phyloP scores from a whole-genome alignment of 2,113 vertebrate genomes.

The Microtus pennsylvanicus region DNA sequence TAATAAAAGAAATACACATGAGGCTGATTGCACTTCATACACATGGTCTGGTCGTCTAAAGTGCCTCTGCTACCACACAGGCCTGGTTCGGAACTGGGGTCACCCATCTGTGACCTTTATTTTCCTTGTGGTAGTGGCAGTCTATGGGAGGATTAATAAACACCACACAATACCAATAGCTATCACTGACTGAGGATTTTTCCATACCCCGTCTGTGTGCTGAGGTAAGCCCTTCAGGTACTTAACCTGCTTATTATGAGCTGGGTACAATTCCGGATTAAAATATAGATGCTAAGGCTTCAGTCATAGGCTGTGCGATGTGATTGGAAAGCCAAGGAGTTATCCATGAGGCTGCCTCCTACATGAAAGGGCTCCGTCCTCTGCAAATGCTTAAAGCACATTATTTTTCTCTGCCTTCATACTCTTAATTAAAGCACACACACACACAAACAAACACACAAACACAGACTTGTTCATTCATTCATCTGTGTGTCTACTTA shows the following conservation, averaged over 20 bases:
- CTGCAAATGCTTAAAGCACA: background rate
- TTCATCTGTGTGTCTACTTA: background rate
- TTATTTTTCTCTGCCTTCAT: background rate
- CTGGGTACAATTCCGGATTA: background rate
- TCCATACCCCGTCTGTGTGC: background rate
- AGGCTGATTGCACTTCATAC: conserved; percentile 37
- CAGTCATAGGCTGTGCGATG: background rate
- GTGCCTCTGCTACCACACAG: background rate
- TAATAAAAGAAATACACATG: conserved; percentile 64
- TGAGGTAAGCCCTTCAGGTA: background rate
- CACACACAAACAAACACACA: background rate
- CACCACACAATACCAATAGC: background rate
- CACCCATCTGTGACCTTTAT: background rate
- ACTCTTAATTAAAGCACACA: background rate
- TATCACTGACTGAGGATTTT: background rate
- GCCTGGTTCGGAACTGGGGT: background rate
- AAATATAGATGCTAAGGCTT: conserved; percentile 15
- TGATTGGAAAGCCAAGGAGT: background rate
- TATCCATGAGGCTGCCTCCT: background rate
- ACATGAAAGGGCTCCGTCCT: background rate
- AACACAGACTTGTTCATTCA: background rate
- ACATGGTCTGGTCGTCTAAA: conserved; percentile 8
- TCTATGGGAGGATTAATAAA: background rate
- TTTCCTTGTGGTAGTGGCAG: background rate
- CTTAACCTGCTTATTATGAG: background rate